These are phyloP conservation scores for Cyaniris semiargus DNA, from an alignment of 2,888 invertebrate species.

Conservation along the genomic window DNA sequence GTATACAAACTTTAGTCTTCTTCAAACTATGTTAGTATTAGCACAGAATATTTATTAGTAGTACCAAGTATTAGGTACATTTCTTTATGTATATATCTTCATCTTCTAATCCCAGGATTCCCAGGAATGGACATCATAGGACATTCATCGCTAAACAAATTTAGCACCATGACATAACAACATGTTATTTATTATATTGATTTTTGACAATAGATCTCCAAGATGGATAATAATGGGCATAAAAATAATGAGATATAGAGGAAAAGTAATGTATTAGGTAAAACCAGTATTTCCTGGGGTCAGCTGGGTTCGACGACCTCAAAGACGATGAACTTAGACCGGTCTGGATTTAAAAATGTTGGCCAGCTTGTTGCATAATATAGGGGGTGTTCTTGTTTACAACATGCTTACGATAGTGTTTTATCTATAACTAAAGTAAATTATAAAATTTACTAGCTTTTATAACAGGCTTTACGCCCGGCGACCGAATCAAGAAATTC, in stretches of 20 bases:
- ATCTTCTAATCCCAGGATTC: no score
- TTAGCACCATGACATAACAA: no score
- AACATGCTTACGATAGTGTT: neutral
- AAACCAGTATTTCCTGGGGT: slow-evolving; percentile 13
- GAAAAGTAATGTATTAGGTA: neutral
- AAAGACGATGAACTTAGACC: neutral
- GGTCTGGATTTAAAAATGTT: slow-evolving; percentile 17
- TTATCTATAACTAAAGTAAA: neutral
- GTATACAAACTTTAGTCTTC: no score
- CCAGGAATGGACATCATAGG: no score
- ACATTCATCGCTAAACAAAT: no score
- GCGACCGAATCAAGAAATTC: no score
- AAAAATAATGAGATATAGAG: neutral
- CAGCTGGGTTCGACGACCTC: slow-evolving; percentile 1
- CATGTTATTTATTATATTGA: no score
- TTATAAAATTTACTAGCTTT: neutral
- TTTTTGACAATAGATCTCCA: neutral
- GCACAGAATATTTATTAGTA: no score
- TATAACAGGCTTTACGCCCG: no score
- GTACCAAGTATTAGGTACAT: no score
- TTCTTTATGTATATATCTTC: no score
- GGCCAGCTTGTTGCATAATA: slow-evolving; percentile 15
- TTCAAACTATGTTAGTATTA: no score
- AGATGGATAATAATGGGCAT: neutral
- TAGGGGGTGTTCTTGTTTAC: neutral